Base-by-base conservation (phyloP, 2,888 invertebrate species). In the Agriotes lineatus region DNA sequence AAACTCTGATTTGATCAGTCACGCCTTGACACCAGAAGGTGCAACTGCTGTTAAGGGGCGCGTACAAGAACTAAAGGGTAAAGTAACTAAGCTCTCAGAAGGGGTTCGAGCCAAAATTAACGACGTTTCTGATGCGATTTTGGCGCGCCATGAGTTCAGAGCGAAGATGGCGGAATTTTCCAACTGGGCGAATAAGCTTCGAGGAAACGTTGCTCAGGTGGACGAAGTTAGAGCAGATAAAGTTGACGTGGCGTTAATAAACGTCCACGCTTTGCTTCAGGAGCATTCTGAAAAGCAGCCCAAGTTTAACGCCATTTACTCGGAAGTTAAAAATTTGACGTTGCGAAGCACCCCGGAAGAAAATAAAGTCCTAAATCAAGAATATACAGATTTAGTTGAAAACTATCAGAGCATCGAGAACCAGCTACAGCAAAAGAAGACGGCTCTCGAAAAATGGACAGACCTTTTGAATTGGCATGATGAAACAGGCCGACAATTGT, bases 221-320 rank as follows among this genome's bases (percentile, higher is more conserved):
- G 93, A 94, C 80, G 94, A 94, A 81, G 90, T 97, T 0, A 89
- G 90, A 73, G 89, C 93, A 0, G 94, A 95, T 77, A 92, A 93
- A 81, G 92, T 96, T 0, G 94, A 95, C 77, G 88, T 90, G 0
- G 90, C 91, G 33, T 83, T 96, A 9, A 93, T 95, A 79, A 90
- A 91, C 0, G 89, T 95, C 74, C 94, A 96, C 81, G 90, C 90
- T 0, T 85, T 96, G 19, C 85, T 94, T 61, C 93, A 94, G 82
- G 96, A 97, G 78, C 94, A 95, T 80, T 91, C 92, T 1, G 94
- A 95, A 45, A 93, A 95, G 78, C 92, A 93, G 76, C 90, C 93
- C 0, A 87, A 88, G 45, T 94, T 96, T 74, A 88, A 91, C 71
- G 88, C 89, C 1, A 93, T 96, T 73, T 93, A 94, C 76, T 90